Evolutionary conservation across 1,140 invertebrate genomes (phyloP).

Genomic region (Cydia splendana): DNA sequence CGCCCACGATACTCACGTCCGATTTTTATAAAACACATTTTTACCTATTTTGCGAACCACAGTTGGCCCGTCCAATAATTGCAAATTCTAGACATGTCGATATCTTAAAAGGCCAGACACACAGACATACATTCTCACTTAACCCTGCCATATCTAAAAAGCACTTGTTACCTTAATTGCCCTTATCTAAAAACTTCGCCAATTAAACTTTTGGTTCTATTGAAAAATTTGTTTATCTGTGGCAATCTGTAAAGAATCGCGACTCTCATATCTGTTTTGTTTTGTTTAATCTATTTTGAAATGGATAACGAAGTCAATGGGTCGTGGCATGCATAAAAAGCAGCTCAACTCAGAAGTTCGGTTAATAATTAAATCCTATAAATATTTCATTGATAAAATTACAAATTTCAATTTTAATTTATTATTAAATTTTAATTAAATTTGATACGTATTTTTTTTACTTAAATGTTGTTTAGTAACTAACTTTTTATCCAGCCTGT

Average conservation of each 20-base stretch:
- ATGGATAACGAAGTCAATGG: neutral
- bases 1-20: too few species aligned
- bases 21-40: too few species aligned
- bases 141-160: slow-evolving; percentile 2
- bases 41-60: too few species aligned
- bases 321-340: neutral
- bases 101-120: neutral
- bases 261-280: neutral
- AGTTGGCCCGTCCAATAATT: neutral
- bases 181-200: neutral
- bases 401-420: too few species aligned
- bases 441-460: too few species aligned
- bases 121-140: slow-evolving; percentile 19
- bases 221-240: neutral
- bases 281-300: slow-evolving; percentile 1
- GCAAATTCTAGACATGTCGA: neutral
- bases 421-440: too few species aligned
- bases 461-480: too few species aligned
- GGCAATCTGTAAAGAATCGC: slow-evolving; percentile 10
- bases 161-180: neutral
- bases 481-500: too few species aligned
- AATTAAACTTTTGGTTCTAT: slow-evolving; percentile 12
- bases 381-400: too few species aligned
- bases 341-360: neutral
- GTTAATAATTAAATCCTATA: neutral